Evolutionary conservation across 1,140 invertebrate species (phyloP), one percentile per base, ranked within the genome.

Genomic region (Latrodectus geometricus): DNA sequence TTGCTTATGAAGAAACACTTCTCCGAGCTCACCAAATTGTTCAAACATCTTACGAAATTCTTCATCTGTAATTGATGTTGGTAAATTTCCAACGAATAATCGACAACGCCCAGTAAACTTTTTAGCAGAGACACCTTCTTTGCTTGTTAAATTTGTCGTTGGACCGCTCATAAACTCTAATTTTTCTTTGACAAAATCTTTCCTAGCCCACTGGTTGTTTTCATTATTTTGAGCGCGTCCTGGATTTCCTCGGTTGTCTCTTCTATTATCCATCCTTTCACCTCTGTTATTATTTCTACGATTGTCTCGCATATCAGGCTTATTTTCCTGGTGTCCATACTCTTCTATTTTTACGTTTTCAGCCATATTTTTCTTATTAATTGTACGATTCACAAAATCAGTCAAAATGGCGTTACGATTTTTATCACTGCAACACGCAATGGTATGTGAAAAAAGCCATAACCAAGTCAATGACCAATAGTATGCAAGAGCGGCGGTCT

Each of bases 11-110:
- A 99, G 92, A 91, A 98, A 99, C 9, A 97, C 91, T 92, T 99
- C 98, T 20, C 95, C 94, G 0, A 91, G 88, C 89, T 92, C 91
- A 35, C 92, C 92, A 90, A 89, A 92, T 54, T 89, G 88, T 75
- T 90, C 88, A 88, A 93, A 92, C 89, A 94, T 89, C 80, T 92
- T 91, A 89, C 91, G 92, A 74, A 94, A 91, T 66, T 93, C 92
- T 50, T 92, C 91, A 88, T 94, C 93, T 14, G 91, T 92, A 9
- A 91, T 94, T 90, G 98, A 97, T 88, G 93, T 94, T 4, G 96
- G 94, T 8, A 99, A 92, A 92, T 99, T 99, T 50, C 98, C 98
- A 90, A 99, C 95, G 91, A 99, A 99, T 48, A 99, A 92, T 87
- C 98, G 94, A 91, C 97, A 98, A 88, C 97, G 93, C 0, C 97